Conservation (phyloP, 2,113 vertebrate genomes). For the Oceanodroma tethys region DNA sequence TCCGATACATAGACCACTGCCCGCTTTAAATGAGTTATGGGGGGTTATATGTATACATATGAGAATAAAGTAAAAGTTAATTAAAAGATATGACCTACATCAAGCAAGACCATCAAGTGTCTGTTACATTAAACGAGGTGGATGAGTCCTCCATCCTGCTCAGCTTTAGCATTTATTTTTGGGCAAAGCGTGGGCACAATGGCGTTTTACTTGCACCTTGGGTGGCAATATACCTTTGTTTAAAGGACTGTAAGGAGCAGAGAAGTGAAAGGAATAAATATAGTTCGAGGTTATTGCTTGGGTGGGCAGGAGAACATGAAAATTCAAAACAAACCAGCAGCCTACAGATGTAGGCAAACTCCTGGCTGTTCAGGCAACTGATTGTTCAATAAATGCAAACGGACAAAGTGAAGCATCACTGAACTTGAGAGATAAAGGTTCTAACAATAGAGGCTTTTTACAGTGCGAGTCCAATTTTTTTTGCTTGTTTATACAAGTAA, state of each 20-base stretch:
- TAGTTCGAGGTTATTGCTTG: conserved; percentile 11
- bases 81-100: neutral
- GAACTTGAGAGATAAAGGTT: conserved; percentile 57
- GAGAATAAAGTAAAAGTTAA: neutral
- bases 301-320: conserved; percentile 21
- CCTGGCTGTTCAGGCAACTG: neutral
- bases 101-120: neutral
- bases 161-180: neutral
- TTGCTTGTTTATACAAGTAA: conserved; percentile 27
- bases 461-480: neutral
- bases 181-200: neutral
- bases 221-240: neutral
- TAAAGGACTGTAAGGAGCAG: neutral
- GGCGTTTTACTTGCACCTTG: neutral
- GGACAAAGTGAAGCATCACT: conserved; percentile 41
- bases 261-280: neutral
- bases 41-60: accelerated
- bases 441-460: conserved; percentile 38
- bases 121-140: neutral
- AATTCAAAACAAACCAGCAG: conserved; percentile 17
- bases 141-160: neutral
- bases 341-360: conserved; percentile 6
- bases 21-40: accelerated
- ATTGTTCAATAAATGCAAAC: conserved; percentile 41
- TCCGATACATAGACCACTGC: accelerated